phyloP scores from a whole-genome alignment of 1,140 invertebrate genomes.

The Trichogramma pretiosum region DNA sequence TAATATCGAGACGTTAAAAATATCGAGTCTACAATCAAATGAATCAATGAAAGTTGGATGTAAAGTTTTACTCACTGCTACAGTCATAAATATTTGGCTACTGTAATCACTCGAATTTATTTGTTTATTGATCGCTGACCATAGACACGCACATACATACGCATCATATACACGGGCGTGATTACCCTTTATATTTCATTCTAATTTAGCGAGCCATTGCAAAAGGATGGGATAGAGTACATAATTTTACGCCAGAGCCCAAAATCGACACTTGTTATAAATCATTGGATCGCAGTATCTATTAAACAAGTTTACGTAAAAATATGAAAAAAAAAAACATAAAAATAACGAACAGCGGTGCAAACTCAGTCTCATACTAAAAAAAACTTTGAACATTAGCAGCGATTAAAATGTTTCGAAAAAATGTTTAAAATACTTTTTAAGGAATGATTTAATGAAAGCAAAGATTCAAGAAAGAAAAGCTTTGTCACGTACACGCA shows the following conservation, averaged over 20 bases:
- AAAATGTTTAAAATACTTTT: no score
- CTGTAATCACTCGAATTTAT: slow-evolving; percentile 11
- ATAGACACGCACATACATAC: neutral
- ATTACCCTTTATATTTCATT: neutral
- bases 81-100: no score
- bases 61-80: no score
- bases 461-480: no score
- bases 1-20: no score
- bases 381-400: no score
- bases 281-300: slow-evolving; percentile 8
- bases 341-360: no score
- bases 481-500: slow-evolving; percentile 40
- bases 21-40: no score
- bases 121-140: slow-evolving; percentile 2
- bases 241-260: neutral
- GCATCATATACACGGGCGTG: neutral
- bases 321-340: slow-evolving; percentile 21
- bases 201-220: neutral
- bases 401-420: no score
- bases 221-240: slow-evolving; percentile 8
- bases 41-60: no score
- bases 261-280: slow-evolving; percentile 4
- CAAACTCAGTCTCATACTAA: no score
- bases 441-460: no score
- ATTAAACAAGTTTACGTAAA: slow-evolving; percentile 16